phyloP scores from a whole-genome alignment of 2,888 invertebrate genomes.

The Amphipoea lucens region DNA sequence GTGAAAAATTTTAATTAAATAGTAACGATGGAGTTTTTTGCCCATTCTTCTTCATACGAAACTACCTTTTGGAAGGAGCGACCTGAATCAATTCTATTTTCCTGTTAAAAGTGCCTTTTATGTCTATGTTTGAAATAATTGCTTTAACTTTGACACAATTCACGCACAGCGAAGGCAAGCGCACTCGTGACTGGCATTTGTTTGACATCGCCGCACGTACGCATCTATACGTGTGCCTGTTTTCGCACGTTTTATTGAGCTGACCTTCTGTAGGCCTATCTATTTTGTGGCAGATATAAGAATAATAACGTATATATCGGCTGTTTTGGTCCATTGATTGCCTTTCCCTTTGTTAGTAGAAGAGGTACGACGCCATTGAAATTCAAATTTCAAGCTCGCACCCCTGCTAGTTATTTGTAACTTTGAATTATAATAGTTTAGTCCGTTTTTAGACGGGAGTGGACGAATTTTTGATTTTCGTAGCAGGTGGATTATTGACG shows the following conservation, averaged over 20 bases:
- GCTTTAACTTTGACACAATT: too few species aligned
- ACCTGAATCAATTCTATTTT: too few species aligned
- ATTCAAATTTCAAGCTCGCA: slow-evolving; percentile 62
- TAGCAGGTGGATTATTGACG: not conserved
- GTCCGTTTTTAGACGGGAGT: slow-evolving; percentile 5
- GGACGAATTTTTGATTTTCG: slow-evolving; percentile 4
- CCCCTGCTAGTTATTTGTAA: slow-evolving; percentile 45
- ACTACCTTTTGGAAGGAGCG: too few species aligned
- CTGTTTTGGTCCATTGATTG: slow-evolving; percentile 71
- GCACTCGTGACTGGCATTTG: not conserved
- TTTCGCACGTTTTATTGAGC: not conserved
- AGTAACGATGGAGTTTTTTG: too few species aligned
- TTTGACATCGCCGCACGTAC: not conserved
- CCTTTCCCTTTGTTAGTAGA: slow-evolving; percentile 61
- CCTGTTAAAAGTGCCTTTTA: too few species aligned
- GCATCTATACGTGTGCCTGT: not conserved
- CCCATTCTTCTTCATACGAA: too few species aligned
- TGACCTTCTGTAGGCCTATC: not conserved
- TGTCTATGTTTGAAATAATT: too few species aligned
- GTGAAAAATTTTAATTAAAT: too few species aligned
- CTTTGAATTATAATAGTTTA: slow-evolving; percentile 50
- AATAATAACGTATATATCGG: slow-evolving; percentile 61
- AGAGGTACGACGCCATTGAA: slow-evolving; percentile 60
- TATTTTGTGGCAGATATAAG: slow-evolving; percentile 39
- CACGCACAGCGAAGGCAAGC: not conserved